These are phyloP conservation scores for Tachuris rubrigastra DNA, from an alignment of 2,113 vertebrate species.

Conservation along the genomic window DNA sequence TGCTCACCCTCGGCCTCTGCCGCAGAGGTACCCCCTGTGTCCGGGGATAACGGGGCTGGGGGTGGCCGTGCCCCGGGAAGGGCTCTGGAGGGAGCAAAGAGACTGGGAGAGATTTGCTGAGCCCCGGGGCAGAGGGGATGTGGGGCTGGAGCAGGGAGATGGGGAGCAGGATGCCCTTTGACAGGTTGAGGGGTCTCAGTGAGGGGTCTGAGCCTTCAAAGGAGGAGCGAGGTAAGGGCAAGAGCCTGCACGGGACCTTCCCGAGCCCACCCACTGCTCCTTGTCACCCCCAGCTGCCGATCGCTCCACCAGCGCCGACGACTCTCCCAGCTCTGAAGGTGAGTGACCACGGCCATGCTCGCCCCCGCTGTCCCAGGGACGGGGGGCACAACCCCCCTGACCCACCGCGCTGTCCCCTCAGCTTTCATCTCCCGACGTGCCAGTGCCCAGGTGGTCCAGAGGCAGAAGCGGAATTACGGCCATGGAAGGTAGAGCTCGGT, in stretches of 20 bases:
- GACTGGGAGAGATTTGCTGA: neutral
- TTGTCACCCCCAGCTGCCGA: neutral
- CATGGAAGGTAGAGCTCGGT: neutral
- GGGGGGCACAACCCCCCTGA: neutral
- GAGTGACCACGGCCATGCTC: fast-evolving
- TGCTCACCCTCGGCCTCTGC: conserved; percentile 42
- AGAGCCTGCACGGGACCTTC: fast-evolving
- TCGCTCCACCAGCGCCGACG: neutral
- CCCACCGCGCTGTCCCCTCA: neutral
- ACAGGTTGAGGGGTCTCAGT: fast-evolving
- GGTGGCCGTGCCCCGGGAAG: neutral
- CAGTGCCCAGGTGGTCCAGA: conserved; percentile 53
- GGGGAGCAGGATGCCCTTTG: neutral
- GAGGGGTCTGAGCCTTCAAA: neutral
- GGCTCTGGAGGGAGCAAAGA: neutral
- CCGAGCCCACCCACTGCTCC: neutral
- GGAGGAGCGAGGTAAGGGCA: neutral
- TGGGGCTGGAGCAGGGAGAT: fast-evolving
- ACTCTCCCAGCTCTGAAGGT: conserved; percentile 37
- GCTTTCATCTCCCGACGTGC: conserved; percentile 69
- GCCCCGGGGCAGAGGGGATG: too few species aligned
- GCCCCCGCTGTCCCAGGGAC: fast-evolving
- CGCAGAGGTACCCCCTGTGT: neutral
- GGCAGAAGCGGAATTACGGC: conserved; percentile 33
- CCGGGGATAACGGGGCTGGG: fast-evolving